phyloP scores from a whole-genome alignment of 2,113 vertebrate species.

The Mobula birostris region DNA sequence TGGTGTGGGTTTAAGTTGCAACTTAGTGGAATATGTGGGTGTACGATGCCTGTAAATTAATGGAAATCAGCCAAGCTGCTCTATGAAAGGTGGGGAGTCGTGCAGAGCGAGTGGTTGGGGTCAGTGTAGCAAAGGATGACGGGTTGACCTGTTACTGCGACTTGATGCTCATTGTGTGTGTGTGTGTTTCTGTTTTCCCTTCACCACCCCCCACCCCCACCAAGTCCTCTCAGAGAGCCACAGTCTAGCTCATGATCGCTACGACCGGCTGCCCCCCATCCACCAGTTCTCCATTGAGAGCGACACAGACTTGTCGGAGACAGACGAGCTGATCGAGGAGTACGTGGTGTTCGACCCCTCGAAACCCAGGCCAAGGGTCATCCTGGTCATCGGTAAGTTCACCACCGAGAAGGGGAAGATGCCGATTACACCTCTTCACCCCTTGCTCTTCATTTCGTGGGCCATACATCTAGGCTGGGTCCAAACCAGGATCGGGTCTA shows the following conservation, averaged over 20 bases:
- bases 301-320: constrained; percentile 34
- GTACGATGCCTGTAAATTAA: neutral
- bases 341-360: constrained; percentile 35
- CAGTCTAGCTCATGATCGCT: neutral
- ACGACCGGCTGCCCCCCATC: neutral
- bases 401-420: too few species aligned
- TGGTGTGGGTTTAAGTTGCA: neutral
- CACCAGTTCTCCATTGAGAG: constrained; percentile 38
- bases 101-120: neutral
- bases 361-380: constrained; percentile 9
- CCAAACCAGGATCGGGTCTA: neutral
- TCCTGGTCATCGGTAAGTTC: constrained; percentile 37
- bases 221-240: neutral
- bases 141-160: neutral
- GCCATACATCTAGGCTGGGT: neutral
- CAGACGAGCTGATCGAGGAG: constrained; percentile 18
- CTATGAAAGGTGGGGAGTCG: neutral
- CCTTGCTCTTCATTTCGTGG: neutral
- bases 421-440: neutral
- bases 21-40: neutral
- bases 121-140: too few species aligned
- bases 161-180: neutral
- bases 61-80: neutral
- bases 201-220: too few species aligned
- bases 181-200: neutral